Conservation (phyloP, 2,113 vertebrate species). For the Gopherus flavomarginatus region DNA sequence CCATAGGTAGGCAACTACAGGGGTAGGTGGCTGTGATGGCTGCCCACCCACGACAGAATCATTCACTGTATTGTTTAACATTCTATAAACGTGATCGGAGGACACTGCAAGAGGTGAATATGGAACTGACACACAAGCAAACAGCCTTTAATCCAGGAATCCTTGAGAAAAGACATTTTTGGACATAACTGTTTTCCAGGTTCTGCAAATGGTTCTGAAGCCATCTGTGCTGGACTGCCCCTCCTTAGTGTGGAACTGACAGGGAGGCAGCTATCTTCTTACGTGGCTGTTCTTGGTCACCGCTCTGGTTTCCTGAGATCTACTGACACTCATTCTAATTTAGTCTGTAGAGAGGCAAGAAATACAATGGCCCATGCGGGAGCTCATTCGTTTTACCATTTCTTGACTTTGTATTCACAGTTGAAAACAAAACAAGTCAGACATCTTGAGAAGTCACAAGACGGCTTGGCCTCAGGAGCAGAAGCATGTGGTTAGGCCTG, state of each 20-base stretch:
- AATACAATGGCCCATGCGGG: background rate
- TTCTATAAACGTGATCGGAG: background rate
- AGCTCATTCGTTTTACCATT: background rate
- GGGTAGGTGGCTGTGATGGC: background rate
- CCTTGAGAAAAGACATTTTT: background rate
- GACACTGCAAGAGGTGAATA: no score
- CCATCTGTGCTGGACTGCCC: constrained; percentile 45
- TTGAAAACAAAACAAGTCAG: background rate
- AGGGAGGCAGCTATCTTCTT: constrained; percentile 31
- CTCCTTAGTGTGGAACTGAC: background rate
- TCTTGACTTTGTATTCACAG: rapidly evolving
- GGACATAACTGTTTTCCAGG: constrained; percentile 15
- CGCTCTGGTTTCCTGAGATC: constrained; percentile 26
- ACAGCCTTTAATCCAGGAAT: background rate
- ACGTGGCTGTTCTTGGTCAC: constrained; percentile 58
- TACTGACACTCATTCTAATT: background rate
- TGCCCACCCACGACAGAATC: background rate
- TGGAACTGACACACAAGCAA: no score
- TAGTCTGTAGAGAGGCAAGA: background rate
- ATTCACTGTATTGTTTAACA: background rate
- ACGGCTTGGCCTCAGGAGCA: background rate
- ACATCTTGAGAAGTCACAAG: background rate
- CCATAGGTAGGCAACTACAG: background rate
- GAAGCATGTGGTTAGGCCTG: background rate
- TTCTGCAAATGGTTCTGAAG: constrained; percentile 28